Evolutionary conservation across 2,113 vertebrate genomes (phyloP), one percentile per base, ranked within the genome.

Genomic region (Formicarius rufipectus): DNA sequence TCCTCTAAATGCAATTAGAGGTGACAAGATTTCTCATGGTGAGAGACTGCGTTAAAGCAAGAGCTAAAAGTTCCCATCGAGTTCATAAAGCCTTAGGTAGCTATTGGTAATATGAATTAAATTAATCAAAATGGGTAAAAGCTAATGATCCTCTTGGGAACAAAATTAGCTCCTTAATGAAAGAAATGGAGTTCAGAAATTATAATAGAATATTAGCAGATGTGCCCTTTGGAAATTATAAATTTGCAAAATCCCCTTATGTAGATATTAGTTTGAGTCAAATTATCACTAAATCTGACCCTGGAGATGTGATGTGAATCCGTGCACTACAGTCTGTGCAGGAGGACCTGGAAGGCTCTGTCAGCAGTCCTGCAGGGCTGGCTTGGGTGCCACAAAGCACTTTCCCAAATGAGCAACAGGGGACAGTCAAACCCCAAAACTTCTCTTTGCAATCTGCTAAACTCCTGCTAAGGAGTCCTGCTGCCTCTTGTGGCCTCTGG

Each of bases 131-230:
- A 96, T 90, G 86, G 92, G 89, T 95, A 90, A 93, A 97, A 97
- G 95, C 71, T 96, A 98, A 98, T 94, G 97, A 97, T 96, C 87
- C 95, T 92, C 95, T 86, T 66, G 97, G 97, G 97, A 97, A 50
- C 92, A 97, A 98, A 98, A 97, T 94, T 87, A 97, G 83, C 93
- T 97, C 96, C 96, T 97, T 98, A 97, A 97, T 97, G 97, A 97
- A 98, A 97, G 95, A 96, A 98, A 96, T 44, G 85, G 95, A 97
- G 93, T 97, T 96, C 96, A 91, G 95, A 97, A 97, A 97, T 97
- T 96, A 96, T 97, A 97, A 96, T 97, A 97, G 96, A 97, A 97
- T 97, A 95, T 96, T 68, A 89, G 95, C 83, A 95, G 87, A 97
- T 96, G 73, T 93, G 96, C 96, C 96, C 95, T 97, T 98, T 97